Base-by-base conservation (phyloP, 2,113 vertebrate species). In the Eurypyga helias region DNA sequence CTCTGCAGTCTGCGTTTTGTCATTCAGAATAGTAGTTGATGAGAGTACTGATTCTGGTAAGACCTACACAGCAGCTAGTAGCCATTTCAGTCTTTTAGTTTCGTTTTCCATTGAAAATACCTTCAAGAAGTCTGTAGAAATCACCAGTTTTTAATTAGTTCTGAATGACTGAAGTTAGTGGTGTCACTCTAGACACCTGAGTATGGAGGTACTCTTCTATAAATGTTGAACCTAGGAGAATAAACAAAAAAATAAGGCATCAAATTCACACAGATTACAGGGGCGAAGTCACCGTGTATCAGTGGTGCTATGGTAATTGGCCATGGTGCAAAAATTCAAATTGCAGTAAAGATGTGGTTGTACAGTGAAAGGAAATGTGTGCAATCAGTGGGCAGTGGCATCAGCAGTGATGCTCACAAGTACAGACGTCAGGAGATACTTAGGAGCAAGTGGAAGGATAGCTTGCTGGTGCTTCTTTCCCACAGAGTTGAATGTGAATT, bases 1-100 rank as follows among this genome's bases (percentile, higher is more conserved):
- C 7, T 91, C 49, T 95, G 58, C 66, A 77, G 28, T 79, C 48
- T 66, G n/a, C 43, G 19, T 89, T 92, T 93, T 55, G 20, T 86
- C 64, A 29, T 23, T 80, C 46, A 72, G 41, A 36, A 33, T 25
- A 67, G 45, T 66, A 66, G 36, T 71, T 67, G 66, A 31, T 1
- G 13, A 78, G 60, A 38, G 71, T 81, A 36, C 38, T 1, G 4
- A 3, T 49, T 89, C 34, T 58, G 10, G 0, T 5, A 87, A 45
- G 45, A 89, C 11, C 17, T 78, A 28, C 65, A 31, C 12, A 71
- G 55, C 43, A 76, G 7, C 46, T 66, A 33, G 33, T 51, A n/a
- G 45, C 49, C 45, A 61, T 79, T 89, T 92, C 16, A 70, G 28
- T 84, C 45, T 48, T 70, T 20, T 25, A 11, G 23, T 62, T 67